Base-by-base conservation (phyloP, 2,888 invertebrate genomes). In the Eupithecia abbreviata region DNA sequence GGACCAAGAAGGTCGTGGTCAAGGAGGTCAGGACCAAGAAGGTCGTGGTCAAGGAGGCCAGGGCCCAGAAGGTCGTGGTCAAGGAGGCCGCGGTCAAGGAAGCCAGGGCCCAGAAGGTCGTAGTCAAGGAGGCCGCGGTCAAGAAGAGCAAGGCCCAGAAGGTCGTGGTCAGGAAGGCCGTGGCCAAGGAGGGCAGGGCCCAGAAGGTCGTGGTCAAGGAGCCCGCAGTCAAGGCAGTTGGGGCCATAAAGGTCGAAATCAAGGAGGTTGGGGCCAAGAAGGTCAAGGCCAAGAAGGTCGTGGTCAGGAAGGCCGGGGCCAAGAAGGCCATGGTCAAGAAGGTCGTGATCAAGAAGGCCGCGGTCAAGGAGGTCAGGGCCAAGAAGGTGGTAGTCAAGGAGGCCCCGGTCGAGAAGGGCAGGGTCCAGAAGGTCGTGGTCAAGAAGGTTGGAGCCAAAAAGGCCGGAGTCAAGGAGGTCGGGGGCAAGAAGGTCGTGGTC, bases 331-430 rank as follows among this genome's bases (percentile, higher is more conserved):
- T 10, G 55, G 55, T n/a, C n/a, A 73, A 55, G 70, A 10, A 41
- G 72, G 72, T 4, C 67, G 62, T 9, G 65, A 51, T 0, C 18
- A 68, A 45, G 30, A 73, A 49, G 49, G 73, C 18, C 62, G 71
- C 43, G 45, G 55, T 12, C 55, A 45, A 66, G 66, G 51, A 12
- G 69, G 41, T 62, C 65, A 45, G 7, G 58, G 72, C 6, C 58
- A 68, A 49, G 68, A 58, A 43, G 68, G 42, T 2, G n/a, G 72
- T 42, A 55, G 41, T 47, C 13, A 51, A 15, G 71, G 47, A 51
- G 66, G 30, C 4, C 69, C 62, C 3, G 42, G 65, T 30, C 65
- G 51, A 30, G 51, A 51, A 4, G 65, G 43, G 51, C 49, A 18
- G n/a, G 69, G 49, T 18, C 18, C 43, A 69, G 62, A 58, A 2